Base-by-base conservation (phyloP, 1,140 invertebrate species). In the Eumaeus atala region DNA sequence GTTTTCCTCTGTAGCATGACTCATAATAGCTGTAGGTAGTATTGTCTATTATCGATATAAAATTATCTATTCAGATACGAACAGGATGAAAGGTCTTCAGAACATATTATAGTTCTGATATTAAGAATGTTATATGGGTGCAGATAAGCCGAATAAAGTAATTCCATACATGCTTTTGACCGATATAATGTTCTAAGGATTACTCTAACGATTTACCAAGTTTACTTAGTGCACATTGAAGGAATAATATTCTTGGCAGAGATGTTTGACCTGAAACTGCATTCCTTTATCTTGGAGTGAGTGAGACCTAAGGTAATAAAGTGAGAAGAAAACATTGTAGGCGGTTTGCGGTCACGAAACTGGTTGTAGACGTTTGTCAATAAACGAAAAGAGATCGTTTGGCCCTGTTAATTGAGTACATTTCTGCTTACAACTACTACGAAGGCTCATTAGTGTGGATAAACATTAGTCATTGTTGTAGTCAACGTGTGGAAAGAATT, bases 311-410 rank as follows among this genome's bases (percentile, higher is more conserved):
- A 56, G 18, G 44, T 53, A 35, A 57, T 58, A 64, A 61, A 67
- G 59, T 18, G 56, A 57, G 60, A 66, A 44, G 58, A 48, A 64
- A 8, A 62, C 42, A 60, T 50, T 47, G 67, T 67, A 72, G 67
- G 70, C 67, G 67, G 67, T 59, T 61, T 77, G 74, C 64, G 75
- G 74, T 78, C 66, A 77, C 69, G 62, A 78, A 78, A 80, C 75
- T 71, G 69, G 78, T 82, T 78, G 59, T 59, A 57, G 58, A 42
- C 44, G 36, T 60, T 28, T 52, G 35, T 49, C 57, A 37, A 17
- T n/a, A 49, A 51, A 51, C 53, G 47, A 79, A 67, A 76, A 67
- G 14, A 35, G 54, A 67, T 65, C 69, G 58, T 73, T 65, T 62
- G 17, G n/a, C 53, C 51, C n/a, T 48, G 21, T 17, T n/a, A 18